Conservation (phyloP, 1,140 invertebrate genomes). For the Dryas iulia region DNA sequence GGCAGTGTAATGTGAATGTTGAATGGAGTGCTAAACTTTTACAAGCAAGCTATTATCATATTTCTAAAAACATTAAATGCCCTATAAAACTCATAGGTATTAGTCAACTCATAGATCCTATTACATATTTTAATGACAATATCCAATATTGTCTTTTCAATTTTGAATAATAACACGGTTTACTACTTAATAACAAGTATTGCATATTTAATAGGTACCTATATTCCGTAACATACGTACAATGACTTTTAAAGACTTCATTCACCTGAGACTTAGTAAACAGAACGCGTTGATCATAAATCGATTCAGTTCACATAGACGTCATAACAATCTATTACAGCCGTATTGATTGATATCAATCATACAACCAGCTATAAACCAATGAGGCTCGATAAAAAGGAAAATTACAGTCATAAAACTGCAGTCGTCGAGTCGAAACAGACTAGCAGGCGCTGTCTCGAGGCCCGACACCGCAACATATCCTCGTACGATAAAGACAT, state of each 20-base stretch:
- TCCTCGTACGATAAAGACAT: conserved; percentile 68
- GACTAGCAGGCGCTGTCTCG: conserved; percentile 54
- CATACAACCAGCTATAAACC: conserved; percentile 52
- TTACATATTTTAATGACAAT: too few relatives aligned
- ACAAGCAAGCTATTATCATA: too few relatives aligned
- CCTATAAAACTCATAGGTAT: too few relatives aligned
- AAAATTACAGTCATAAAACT: conserved; percentile 72
- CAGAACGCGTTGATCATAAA: conserved; percentile 34
- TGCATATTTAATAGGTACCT: not conserved
- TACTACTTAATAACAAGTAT: too few relatives aligned
- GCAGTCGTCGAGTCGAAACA: conserved; percentile 45
- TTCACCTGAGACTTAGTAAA: conserved; percentile 14
- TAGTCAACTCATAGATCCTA: too few relatives aligned
- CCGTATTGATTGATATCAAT: conserved; percentile 58
- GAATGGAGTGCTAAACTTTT: too few relatives aligned
- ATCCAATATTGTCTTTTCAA: too few relatives aligned
- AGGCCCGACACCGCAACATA: conserved; percentile 36
- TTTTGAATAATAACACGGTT: too few relatives aligned
- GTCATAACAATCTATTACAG: conserved; percentile 45
- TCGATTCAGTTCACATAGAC: conserved; percentile 33
- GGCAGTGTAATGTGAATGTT: too few relatives aligned
- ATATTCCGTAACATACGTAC: not conserved
- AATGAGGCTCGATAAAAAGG: conserved; percentile 58
- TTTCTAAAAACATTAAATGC: too few relatives aligned
- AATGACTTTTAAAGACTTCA: not conserved